A percentile compares a stretch with the other conserved stretches of the same genome.
These are phyloP conservation scores for Camponotus pennsylvanicus DNA, from an alignment of 1,140 invertebrate species.

Conservation along the genomic window DNA sequence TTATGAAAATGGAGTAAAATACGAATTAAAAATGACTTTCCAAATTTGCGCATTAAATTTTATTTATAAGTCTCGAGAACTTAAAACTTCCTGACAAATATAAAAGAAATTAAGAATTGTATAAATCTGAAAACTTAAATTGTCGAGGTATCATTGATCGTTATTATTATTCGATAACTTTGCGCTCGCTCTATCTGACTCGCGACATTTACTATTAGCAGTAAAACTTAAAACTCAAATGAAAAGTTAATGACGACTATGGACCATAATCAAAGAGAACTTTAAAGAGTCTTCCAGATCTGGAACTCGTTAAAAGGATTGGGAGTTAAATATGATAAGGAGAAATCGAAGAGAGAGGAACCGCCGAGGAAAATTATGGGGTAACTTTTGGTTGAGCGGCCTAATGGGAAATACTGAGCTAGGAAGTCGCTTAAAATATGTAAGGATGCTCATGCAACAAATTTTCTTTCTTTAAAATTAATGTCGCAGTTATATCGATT, in stretches of 20 bases:
- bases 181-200: constrained; percentile 15
- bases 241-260: constrained; percentile 50
- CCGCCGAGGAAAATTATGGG: constrained; percentile 36
- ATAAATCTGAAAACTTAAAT: constrained; percentile 9
- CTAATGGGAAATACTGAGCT: constrained; percentile 31
- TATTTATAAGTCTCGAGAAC: not conserved
- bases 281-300: constrained; percentile 55
- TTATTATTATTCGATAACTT: constrained; percentile 32
- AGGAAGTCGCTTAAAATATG: constrained; percentile 43
- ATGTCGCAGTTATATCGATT: not conserved
- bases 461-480: constrained; percentile 27
- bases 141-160: not conserved
- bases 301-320: constrained; percentile 64
- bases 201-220: constrained; percentile 42
- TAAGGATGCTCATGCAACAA: not conserved
- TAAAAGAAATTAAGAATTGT: not conserved
- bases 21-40: constrained; percentile 2
- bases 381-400: constrained; percentile 33
- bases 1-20: constrained; percentile 25
- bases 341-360: constrained; percentile 36
- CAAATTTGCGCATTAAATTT: constrained; percentile 4
- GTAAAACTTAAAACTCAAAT: constrained; percentile 51
- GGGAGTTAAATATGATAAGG: constrained; percentile 65
- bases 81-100: not conserved
- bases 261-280: constrained; percentile 36